Percentiles rank a stretch among this genome's conserved stretches.
These are phyloP conservation scores for Stictocephala bisonia DNA, from an alignment of 2,888 invertebrate species.

Conservation along the genomic window DNA sequence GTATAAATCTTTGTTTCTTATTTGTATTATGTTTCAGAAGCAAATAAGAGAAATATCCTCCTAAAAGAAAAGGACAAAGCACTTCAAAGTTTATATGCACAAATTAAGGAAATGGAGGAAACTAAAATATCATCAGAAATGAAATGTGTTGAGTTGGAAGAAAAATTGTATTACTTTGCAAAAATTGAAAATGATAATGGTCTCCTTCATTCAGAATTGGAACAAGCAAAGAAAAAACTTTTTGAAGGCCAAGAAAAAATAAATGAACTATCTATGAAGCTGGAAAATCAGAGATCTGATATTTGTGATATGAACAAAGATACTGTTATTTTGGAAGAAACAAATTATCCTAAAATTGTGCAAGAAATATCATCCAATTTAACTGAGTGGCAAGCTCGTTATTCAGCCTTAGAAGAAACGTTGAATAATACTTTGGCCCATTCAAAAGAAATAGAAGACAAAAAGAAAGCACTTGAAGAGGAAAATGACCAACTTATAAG, in stretches of 20 bases:
- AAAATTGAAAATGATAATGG: background rate
- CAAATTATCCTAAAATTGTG: conserved; percentile 9
- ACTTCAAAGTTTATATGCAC: conserved; percentile 67
- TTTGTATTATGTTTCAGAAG: conserved; percentile 46
- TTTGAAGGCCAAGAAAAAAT: conserved; percentile 15
- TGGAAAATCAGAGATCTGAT: conserved; percentile 28
- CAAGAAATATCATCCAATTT: conserved; percentile 35
- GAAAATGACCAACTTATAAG: conserved; percentile 67
- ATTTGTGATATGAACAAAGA: background rate
- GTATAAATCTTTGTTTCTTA: no score
- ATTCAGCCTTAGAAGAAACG: conserved; percentile 34
- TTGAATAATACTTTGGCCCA: conserved; percentile 67
- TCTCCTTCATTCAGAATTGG: conserved; percentile 7
- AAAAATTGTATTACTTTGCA: conserved; percentile 62
- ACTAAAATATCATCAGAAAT: conserved; percentile 82
- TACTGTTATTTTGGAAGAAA: no score
- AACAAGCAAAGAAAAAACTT: background rate
- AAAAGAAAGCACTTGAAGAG: conserved; percentile 68
- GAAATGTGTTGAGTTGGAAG: conserved; percentile 81
- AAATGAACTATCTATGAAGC: conserved; percentile 17
- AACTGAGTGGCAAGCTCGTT: conserved; percentile 49
- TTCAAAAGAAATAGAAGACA: conserved; percentile 65
- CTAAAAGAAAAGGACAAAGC: conserved; percentile 66
- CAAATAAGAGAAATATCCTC: conserved; percentile 33
- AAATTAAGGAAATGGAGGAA: conserved; percentile 72